These are phyloP conservation scores for Corvus cornix DNA, from an alignment of 2,113 vertebrate species.

Conservation along the genomic window DNA sequence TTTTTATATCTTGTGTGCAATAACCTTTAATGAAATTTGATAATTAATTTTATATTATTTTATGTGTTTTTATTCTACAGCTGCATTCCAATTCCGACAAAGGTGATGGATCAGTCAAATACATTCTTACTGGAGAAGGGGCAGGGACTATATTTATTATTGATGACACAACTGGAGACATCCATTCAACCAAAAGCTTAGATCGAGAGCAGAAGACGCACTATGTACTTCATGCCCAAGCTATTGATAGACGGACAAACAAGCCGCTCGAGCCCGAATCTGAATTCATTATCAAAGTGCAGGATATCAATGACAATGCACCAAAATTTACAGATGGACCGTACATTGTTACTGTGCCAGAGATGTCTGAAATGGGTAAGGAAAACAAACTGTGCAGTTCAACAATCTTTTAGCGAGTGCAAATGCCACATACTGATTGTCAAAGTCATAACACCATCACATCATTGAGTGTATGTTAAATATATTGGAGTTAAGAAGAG, in stretches of 20 bases:
- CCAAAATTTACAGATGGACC: constrained; percentile 94
- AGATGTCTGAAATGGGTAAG: constrained; percentile 99
- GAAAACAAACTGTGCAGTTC: background rate
- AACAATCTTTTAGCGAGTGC: background rate
- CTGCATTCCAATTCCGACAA: constrained; percentile 98
- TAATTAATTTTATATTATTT: background rate
- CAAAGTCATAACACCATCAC: background rate
- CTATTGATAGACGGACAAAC: constrained; percentile 90
- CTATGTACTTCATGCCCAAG: constrained; percentile 96
- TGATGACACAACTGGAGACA: constrained; percentile 94
- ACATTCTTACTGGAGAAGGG: constrained; percentile 95
- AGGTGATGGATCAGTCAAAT: constrained; percentile 95
- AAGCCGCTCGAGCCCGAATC: constrained; percentile 94
- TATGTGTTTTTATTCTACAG: constrained; percentile 74
- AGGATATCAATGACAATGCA: constrained; percentile 98
- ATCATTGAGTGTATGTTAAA: background rate
- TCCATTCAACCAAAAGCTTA: constrained; percentile 93
- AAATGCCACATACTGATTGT: background rate
- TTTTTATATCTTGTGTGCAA: background rate
- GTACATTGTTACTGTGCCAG: constrained; percentile 89
- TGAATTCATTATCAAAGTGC: constrained; percentile 98
- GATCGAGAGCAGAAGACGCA: constrained; percentile 94
- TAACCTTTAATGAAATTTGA: background rate
- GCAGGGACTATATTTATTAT: constrained; percentile 96
- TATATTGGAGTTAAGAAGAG: background rate